Evolutionary conservation across 2,888 invertebrate species (phyloP).

Genomic region (Apeira syringaria): DNA sequence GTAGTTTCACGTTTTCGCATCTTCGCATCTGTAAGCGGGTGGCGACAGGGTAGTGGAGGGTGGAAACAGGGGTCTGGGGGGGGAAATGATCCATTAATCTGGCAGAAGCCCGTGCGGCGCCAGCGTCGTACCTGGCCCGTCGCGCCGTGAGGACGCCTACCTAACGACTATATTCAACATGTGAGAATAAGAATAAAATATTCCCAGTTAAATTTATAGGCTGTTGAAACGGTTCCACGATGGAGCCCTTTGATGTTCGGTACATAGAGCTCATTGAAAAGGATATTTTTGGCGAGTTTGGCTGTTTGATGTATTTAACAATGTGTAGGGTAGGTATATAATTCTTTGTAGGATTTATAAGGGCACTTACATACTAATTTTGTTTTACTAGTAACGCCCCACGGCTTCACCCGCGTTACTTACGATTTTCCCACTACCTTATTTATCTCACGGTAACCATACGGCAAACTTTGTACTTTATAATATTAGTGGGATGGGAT

Average conservation of each 20-base stretch:
- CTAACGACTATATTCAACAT: slow-evolving; percentile 75
- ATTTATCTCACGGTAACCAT: no score
- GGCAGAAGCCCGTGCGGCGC: slow-evolving; percentile 92
- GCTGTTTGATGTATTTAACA: slow-evolving; percentile 10
- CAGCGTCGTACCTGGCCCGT: slow-evolving; percentile 79
- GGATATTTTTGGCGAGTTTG: slow-evolving; percentile 5
- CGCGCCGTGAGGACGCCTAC: slow-evolving; percentile 81
- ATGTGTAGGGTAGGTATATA: slow-evolving; percentile 2
- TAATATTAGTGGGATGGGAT: no score
- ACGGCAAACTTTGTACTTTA: no score
- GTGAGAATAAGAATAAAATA: slow-evolving; percentile 52
- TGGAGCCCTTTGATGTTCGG: slow-evolving; percentile 20
- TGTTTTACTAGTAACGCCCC: no score
- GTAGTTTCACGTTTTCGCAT: slow-evolving; percentile 62
- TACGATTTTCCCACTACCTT: no score
- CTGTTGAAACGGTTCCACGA: slow-evolving; percentile 25
- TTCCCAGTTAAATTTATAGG: slow-evolving; percentile 34
- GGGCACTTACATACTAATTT: no score
- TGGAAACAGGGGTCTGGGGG: slow-evolving; percentile 58
- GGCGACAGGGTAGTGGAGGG: slow-evolving; percentile 38
- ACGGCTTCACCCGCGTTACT: no score
- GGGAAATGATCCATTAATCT: slow-evolving; percentile 94
- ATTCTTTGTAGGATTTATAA: no score
- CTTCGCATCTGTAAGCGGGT: slow-evolving; percentile 57
- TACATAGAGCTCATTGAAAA: slow-evolving; percentile 13